phyloP scores from a whole-genome alignment of 2,888 invertebrate species.

The Erebia aethiops region DNA sequence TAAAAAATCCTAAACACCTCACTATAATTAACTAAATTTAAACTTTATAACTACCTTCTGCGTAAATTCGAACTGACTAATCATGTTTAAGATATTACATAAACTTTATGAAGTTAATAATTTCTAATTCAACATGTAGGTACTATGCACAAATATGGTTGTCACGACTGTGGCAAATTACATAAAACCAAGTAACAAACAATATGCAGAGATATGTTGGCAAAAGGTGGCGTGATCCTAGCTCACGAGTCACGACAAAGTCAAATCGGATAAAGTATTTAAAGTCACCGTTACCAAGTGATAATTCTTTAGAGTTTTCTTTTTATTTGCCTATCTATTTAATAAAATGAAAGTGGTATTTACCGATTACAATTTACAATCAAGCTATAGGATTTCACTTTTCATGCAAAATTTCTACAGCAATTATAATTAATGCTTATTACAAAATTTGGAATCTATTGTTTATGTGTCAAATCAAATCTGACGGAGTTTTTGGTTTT shows the following conservation, averaged over 20 bases:
- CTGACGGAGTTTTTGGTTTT: neutral
- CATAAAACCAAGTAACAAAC: conserved; percentile 26
- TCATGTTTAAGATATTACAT: neutral
- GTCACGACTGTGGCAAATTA: conserved; percentile 32
- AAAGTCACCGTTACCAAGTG: conserved; percentile 22
- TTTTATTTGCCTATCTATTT: neutral
- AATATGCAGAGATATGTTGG: conserved; percentile 25
- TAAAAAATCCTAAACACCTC: neutral
- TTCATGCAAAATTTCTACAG: neutral
- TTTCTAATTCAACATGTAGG: conserved; percentile 10
- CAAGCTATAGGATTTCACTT: neutral
- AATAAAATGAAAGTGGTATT: conserved; percentile 4
- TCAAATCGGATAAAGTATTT: conserved; percentile 24
- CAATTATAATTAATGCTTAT: neutral
- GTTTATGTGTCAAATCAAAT: neutral
- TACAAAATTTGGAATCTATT: neutral
- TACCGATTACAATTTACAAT: neutral
- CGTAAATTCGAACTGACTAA: neutral
- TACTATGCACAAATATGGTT: conserved; percentile 18
- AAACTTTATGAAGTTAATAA: conserved; percentile 1
- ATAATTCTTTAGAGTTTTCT: conserved; percentile 5
- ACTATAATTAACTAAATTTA: too few relatives aligned
- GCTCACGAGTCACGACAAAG: conserved; percentile 23
- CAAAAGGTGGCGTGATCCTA: conserved; percentile 23
- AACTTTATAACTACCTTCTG: neutral